phyloP scores from a whole-genome alignment of 2,797 vertebrate species.

The Sciurus vulgaris region DNA sequence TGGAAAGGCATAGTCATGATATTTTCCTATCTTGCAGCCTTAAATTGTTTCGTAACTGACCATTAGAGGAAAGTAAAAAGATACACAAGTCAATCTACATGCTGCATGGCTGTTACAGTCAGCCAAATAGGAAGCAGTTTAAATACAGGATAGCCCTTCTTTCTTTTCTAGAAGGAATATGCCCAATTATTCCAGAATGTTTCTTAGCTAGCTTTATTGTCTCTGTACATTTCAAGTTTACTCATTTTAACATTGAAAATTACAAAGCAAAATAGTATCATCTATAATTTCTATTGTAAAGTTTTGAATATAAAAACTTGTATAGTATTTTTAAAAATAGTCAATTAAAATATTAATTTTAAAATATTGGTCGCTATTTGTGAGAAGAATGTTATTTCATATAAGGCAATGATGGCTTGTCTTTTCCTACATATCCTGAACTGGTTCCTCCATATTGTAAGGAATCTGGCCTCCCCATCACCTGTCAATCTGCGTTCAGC shows the following conservation, averaged over 20 bases:
- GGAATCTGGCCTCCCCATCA: no score
- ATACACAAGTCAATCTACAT: background rate
- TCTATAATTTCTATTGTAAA: background rate
- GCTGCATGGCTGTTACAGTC: background rate
- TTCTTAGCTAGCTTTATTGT: background rate
- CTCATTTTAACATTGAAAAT: background rate
- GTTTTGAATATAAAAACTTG: background rate
- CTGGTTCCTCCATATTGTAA: background rate
- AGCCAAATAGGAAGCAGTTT: background rate
- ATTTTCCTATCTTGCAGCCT: slow-evolving; percentile 37
- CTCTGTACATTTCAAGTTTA: background rate
- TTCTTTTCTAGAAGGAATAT: background rate
- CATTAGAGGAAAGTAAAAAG: slow-evolving; percentile 36
- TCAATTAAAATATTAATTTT: background rate
- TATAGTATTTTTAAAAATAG: background rate
- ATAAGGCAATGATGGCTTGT: background rate
- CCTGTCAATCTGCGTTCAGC: no score
- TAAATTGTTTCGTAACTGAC: slow-evolving; percentile 37
- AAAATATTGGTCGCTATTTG: background rate
- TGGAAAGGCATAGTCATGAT: background rate
- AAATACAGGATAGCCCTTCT: slow-evolving; percentile 1
- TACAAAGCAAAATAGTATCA: background rate
- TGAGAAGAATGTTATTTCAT: background rate
- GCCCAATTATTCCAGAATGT: background rate
- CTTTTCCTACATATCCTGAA: background rate